phyloP scores from a whole-genome alignment of 2,797 vertebrate genomes.

The Taeniopygia guttata region DNA sequence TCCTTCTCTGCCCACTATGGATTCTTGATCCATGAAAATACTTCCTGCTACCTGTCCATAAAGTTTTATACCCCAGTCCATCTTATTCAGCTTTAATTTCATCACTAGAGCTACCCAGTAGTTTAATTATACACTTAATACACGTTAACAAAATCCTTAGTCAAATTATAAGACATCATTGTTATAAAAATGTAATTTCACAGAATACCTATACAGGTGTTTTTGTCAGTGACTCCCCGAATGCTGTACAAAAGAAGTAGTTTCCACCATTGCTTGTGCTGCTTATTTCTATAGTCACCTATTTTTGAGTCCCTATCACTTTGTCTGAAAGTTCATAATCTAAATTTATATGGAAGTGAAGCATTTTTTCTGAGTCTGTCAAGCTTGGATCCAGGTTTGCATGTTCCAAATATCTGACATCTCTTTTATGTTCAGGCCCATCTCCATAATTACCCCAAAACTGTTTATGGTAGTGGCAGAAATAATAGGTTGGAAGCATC shows the following conservation, averaged over 20 bases:
- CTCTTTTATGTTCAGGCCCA: background rate
- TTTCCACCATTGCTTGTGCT: background rate
- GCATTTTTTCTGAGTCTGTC: background rate
- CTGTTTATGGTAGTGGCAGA: background rate
- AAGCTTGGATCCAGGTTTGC: background rate
- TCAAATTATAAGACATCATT: background rate
- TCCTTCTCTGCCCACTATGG: background rate
- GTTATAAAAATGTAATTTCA: background rate
- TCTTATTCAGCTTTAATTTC: background rate
- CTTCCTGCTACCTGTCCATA: background rate
- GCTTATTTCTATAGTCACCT: background rate
- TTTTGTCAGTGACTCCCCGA: background rate
- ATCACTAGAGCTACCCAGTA: background rate
- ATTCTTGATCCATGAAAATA: accelerated
- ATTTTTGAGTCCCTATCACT: background rate
- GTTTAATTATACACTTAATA: background rate
- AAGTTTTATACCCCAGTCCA: background rate
- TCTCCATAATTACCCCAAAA: slow-evolving; percentile 1
- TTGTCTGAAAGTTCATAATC: background rate
- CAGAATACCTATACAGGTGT: background rate
- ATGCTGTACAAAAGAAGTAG: background rate
- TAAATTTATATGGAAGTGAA: background rate
- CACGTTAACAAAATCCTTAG: background rate
- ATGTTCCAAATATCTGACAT: background rate
- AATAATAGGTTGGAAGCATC: slow-evolving; percentile 8